Percentiles rank a stretch among this genome's conserved stretches.
These are phyloP conservation scores for Chrysomela aeneicollis DNA, from an alignment of 2,888 invertebrate species.

Conservation along the genomic window DNA sequence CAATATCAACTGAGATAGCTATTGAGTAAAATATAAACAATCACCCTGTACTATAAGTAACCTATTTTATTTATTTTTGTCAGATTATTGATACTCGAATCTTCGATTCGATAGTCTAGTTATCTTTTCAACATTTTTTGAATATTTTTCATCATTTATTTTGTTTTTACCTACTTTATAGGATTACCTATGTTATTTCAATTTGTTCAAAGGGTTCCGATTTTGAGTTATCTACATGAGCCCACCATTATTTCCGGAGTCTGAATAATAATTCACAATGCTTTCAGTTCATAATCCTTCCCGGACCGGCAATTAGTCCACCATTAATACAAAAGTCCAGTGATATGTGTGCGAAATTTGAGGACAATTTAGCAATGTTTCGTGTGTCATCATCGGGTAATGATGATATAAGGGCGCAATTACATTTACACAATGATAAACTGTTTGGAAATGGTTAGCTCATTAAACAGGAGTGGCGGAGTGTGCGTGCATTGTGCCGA, in stretches of 20 bases:
- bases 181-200: too few species aligned
- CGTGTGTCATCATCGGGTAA: constrained; percentile 49
- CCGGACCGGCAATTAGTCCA: background rate
- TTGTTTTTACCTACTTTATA: too few species aligned
- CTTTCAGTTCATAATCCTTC: background rate
- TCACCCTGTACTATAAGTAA: too few species aligned
- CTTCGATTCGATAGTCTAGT: too few species aligned
- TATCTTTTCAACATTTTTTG: too few species aligned
- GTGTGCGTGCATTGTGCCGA: constrained; percentile 45
- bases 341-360: constrained; percentile 8
- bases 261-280: background rate
- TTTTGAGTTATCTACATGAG: too few species aligned
- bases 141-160: too few species aligned
- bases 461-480: constrained; percentile 50
- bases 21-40: too few species aligned
- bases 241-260: background rate
- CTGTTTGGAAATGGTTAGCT: constrained; percentile 55
- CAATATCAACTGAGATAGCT: too few species aligned
- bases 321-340: constrained; percentile 7
- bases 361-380: constrained; percentile 29
- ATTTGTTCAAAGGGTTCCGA: too few species aligned
- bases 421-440: constrained; percentile 55
- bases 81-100: too few species aligned
- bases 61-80: too few species aligned
- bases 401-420: constrained; percentile 55